Evolutionary conservation across 2,113 vertebrate genomes (phyloP).

Genomic region (Baryphthengus martii): DNA sequence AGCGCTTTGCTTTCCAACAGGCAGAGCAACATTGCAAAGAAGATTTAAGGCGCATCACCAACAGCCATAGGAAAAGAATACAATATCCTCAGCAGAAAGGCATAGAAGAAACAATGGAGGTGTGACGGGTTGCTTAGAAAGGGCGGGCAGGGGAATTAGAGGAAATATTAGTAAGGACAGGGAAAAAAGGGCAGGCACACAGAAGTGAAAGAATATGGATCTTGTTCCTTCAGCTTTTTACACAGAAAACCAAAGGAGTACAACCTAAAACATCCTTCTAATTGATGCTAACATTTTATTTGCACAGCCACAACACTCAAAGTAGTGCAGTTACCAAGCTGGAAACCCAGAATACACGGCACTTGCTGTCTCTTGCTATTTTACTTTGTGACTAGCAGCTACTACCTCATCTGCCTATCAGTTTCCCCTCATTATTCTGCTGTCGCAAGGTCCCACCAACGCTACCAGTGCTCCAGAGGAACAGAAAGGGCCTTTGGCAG

Average conservation of each 20-base stretch:
- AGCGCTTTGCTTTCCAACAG: neutral
- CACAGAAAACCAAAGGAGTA: neutral
- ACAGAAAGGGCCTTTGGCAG: neutral
- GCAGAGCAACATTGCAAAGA: neutral
- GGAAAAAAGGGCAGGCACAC: neutral
- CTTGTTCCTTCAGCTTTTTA: neutral
- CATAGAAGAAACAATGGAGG: neutral
- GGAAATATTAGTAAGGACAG: neutral
- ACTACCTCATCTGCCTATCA: neutral
- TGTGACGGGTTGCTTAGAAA: neutral
- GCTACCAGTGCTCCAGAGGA: neutral
- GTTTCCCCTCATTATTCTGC: neutral
- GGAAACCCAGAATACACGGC: neutral
- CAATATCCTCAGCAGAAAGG: neutral
- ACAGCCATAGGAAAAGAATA: neutral
- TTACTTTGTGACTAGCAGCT: neutral
- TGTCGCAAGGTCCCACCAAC: neutral
- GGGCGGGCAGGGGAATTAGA: neutral
- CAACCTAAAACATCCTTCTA: neutral
- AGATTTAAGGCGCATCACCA: neutral
- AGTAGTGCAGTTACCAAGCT: neutral
- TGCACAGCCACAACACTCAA: neutral
- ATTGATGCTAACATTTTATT: neutral
- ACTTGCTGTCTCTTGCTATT: neutral
- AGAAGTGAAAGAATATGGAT: neutral